These are phyloP conservation scores for Sprattus sprattus DNA, from an alignment of 2,113 vertebrate genomes.

Conservation along the genomic window DNA sequence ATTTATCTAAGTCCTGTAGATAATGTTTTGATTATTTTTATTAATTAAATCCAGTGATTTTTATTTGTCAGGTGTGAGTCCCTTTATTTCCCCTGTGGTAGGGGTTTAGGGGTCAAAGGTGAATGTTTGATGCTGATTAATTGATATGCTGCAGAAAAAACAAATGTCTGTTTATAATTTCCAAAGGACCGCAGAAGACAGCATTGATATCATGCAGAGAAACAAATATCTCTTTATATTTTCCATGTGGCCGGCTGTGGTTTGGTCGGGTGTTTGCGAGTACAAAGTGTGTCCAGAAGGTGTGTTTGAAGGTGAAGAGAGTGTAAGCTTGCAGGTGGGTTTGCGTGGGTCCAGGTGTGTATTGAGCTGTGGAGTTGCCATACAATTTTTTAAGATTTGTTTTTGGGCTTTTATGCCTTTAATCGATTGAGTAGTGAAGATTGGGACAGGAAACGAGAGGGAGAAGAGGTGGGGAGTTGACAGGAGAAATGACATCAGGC, in stretches of 20 bases:
- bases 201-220: background rate
- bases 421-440: no score
- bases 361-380: background rate
- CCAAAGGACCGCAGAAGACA: background rate
- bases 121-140: background rate
- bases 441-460: no score
- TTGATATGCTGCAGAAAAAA: background rate
- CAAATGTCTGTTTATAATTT: background rate
- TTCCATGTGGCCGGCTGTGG: background rate
- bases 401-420: no score
- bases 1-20: conserved; percentile 21
- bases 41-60: conserved; percentile 20
- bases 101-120: background rate
- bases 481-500: no score
- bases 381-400: no score
- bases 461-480: no score
- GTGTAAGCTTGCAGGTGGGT: background rate
- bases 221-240: background rate
- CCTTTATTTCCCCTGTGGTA: background rate
- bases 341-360: background rate
- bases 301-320: background rate
- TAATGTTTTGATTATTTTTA: conserved; percentile 21
- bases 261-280: background rate
- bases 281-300: background rate
- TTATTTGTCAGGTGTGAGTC: conserved; percentile 13